Evolutionary conservation across 2,888 invertebrate genomes (phyloP).

Genomic region (Drosophila fulvimacula): DNA sequence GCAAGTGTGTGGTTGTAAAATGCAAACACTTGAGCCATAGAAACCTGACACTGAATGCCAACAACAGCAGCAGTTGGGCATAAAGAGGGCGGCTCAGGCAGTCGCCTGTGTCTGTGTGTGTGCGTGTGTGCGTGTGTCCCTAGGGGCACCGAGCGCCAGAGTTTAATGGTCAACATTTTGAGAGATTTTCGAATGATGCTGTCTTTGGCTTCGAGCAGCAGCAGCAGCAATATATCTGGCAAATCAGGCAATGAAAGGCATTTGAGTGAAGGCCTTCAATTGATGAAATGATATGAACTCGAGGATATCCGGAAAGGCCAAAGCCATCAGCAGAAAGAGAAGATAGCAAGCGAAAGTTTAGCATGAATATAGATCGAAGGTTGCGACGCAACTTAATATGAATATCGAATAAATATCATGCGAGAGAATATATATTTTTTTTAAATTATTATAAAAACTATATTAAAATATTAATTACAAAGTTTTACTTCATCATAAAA

Average conservation of each 20-base stretch:
- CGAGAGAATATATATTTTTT: no score
- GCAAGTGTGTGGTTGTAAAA: slow-evolving; percentile 70
- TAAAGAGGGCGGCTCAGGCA: background rate
- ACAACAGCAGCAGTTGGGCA: slow-evolving; percentile 25
- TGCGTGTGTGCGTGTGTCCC: background rate
- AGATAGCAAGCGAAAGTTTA: background rate
- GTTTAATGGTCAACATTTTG: slow-evolving; percentile 50
- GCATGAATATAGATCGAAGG: background rate
- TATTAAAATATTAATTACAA: no score
- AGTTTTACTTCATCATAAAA: no score
- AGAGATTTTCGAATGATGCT: slow-evolving; percentile 41
- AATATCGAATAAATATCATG: no score
- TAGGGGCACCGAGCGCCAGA: background rate
- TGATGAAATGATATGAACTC: slow-evolving; percentile 5
- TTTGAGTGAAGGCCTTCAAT: slow-evolving; percentile 11
- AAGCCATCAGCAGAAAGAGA: background rate
- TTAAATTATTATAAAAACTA: no score
- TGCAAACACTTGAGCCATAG: slow-evolving; percentile 76
- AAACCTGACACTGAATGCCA: slow-evolving; percentile 59
- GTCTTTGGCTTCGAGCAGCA: slow-evolving; percentile 1
- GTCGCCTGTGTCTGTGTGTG: background rate
- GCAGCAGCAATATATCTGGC: slow-evolving; percentile 9
- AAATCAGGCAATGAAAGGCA: slow-evolving; percentile 32
- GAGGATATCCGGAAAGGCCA: background rate
- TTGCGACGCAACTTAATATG: no score